These are phyloP conservation scores for Elephantulus edwardii DNA, from an alignment of 2,113 vertebrate genomes.

Conservation along the genomic window DNA sequence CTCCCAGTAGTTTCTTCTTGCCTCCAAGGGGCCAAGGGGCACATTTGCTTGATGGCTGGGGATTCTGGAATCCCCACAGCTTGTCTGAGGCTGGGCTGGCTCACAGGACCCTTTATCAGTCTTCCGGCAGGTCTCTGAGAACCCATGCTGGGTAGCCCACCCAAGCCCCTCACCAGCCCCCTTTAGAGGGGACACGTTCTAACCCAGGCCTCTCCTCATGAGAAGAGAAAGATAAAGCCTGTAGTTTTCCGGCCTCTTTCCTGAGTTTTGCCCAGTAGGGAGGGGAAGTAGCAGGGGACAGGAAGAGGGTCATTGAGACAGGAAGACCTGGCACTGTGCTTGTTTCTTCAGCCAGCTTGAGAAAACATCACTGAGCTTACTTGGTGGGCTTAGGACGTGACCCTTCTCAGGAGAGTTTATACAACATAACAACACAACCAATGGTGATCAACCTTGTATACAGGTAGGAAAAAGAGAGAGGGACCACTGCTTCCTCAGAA, in stretches of 20 bases:
- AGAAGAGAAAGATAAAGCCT: conserved; percentile 73
- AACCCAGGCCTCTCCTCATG: conserved; percentile 53
- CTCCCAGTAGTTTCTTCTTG: too few species aligned
- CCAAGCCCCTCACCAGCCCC: conserved; percentile 41
- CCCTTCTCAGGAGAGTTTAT: not conserved
- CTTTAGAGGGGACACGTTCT: conserved; percentile 80
- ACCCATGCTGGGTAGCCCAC: not conserved
- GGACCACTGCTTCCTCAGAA: not conserved
- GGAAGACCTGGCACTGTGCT: conserved; percentile 70
- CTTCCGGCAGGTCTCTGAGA: not conserved
- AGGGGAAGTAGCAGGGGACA: conserved; percentile 69
- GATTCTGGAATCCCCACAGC: not conserved
- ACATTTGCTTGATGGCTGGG: rapidly evolving
- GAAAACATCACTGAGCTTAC: conserved; percentile 2
- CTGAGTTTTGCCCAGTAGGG: conserved; percentile 70
- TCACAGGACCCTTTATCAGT: conserved; percentile 25
- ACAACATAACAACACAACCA: too few species aligned
- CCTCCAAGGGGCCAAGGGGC: too few species aligned
- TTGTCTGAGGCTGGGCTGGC: rapidly evolving
- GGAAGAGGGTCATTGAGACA: conserved; percentile 78
- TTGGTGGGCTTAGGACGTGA: not conserved
- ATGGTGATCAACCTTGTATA: not conserved
- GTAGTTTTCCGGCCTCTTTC: conserved; percentile 77
- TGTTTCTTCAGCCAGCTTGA: conserved; percentile 77
- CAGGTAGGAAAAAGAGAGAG: not conserved